Percentiles rank a stretch among this genome's conserved stretches.
Evolutionary conservation across 2,888 invertebrate species (phyloP).

Genomic region (Sclerodermus sp.): DNA sequence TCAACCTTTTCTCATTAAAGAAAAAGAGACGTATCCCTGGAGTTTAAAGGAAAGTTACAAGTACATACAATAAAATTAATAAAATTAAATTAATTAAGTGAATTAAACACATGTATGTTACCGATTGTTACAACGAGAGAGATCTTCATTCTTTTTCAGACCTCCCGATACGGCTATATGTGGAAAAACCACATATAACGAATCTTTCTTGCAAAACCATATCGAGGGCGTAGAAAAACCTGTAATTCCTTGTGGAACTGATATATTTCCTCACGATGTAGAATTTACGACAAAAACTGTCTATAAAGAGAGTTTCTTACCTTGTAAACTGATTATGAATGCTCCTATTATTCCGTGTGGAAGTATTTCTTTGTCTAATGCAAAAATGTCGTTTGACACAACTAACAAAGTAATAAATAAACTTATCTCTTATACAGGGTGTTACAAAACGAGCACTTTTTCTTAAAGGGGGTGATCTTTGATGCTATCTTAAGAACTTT

Average conservation of each 20-base stretch:
- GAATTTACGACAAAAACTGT: constrained; percentile 30
- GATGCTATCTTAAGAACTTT: not conserved
- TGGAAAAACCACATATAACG: constrained; percentile 48
- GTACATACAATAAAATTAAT: constrained; percentile 15
- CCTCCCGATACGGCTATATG: constrained; percentile 42
- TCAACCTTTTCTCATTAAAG: constrained; percentile 41
- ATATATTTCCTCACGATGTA: constrained; percentile 28
- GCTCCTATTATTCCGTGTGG: constrained; percentile 35
- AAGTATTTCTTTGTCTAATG: constrained; percentile 37
- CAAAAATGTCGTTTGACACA: constrained; percentile 46
- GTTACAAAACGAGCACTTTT: too few relatives aligned
- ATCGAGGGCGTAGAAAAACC: constrained; percentile 28
- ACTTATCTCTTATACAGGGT: too few relatives aligned
- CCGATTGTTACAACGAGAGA: too few relatives aligned
- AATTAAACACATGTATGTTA: not conserved
- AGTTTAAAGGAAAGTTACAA: constrained; percentile 43
- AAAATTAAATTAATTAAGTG: not conserved
- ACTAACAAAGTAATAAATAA: constrained; percentile 49
- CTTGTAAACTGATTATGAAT: constrained; percentile 24
- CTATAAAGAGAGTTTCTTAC: constrained; percentile 46
- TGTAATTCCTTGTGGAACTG: constrained; percentile 24
- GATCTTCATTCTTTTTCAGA: constrained; percentile 22
- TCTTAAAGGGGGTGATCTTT: not conserved
- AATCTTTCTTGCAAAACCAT: constrained; percentile 43
- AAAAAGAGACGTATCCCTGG: constrained; percentile 50